These are phyloP conservation scores for Vimba vimba DNA, from an alignment of 2,113 vertebrate genomes.

Conservation along the genomic window DNA sequence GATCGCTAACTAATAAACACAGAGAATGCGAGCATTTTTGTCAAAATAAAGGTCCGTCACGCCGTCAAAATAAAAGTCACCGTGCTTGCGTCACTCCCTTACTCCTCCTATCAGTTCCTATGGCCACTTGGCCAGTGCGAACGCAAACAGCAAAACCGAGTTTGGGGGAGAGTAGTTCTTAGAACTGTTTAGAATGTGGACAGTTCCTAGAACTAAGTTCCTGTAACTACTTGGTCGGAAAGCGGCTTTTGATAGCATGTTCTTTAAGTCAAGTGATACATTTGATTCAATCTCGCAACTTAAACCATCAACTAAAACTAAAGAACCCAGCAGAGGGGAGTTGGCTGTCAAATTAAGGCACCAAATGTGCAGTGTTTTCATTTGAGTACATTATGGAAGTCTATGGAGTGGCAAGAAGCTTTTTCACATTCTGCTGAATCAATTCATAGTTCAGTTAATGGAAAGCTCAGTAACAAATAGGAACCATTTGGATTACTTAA, in stretches of 20 bases:
- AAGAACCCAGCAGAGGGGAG: background rate
- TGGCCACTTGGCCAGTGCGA: too few relatives aligned
- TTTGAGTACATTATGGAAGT: background rate
- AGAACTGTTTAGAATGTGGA: too few relatives aligned
- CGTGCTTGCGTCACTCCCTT: too few relatives aligned
- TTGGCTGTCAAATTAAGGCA: constrained; percentile 33
- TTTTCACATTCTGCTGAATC: constrained; percentile 21
- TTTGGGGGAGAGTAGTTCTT: too few relatives aligned
- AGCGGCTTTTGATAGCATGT: background rate
- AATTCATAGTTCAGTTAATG: background rate
- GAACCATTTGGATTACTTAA: background rate
- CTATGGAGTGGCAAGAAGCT: constrained; percentile 26
- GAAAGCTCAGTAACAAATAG: background rate
- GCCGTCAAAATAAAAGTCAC: too few relatives aligned
- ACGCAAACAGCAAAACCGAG: too few relatives aligned
- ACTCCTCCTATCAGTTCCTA: too few relatives aligned
- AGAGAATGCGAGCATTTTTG: too few relatives aligned
- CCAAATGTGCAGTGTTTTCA: constrained; percentile 31
- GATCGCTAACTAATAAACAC: too few relatives aligned
- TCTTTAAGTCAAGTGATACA: background rate
- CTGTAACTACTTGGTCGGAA: too few relatives aligned
- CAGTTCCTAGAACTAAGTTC: too few relatives aligned
- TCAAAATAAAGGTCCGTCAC: too few relatives aligned
- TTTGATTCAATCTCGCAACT: background rate
- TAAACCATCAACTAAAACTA: background rate